Evolutionary conservation across 2,113 vertebrate genomes (phyloP).

Genomic region (Myanophis thanlyinensis): DNA sequence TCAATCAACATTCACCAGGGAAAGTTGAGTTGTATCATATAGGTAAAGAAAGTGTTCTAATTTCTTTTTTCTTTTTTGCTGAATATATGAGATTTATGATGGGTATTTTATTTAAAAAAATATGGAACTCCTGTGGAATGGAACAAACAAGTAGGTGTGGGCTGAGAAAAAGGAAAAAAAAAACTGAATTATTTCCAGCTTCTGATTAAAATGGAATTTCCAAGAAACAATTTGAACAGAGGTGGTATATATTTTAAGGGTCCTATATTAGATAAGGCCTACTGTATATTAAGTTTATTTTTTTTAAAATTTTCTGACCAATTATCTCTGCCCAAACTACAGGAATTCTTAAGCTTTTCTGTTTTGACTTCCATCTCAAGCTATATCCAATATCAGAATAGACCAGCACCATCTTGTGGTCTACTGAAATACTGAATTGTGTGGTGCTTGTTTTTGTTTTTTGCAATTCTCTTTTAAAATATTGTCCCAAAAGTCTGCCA

Average conservation of each 20-base stretch:
- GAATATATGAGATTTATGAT: background rate
- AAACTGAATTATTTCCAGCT: background rate
- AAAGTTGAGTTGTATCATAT: background rate
- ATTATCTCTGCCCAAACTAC: background rate
- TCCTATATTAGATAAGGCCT: background rate
- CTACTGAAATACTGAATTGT: background rate
- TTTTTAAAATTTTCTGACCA: background rate
- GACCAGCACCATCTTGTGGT: background rate
- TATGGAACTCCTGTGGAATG: background rate
- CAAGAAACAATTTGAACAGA: background rate
- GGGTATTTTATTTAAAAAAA: background rate
- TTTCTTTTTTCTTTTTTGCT: background rate
- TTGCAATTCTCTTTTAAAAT: background rate
- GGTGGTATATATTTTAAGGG: background rate
- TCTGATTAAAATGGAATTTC: background rate
- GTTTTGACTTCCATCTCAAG: background rate
- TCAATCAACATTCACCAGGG: background rate
- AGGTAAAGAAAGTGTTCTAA: background rate
- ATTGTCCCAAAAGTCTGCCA: background rate
- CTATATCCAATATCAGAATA: background rate
- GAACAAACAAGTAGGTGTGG: background rate
- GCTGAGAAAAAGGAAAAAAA: background rate
- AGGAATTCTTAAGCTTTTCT: background rate
- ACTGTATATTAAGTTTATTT: background rate
- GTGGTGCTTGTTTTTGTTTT: background rate